Evolutionary conservation across 92 coral and sea anemone genomes (phyloP).

Genomic region (Umimayanthus chanpuru): DNA sequence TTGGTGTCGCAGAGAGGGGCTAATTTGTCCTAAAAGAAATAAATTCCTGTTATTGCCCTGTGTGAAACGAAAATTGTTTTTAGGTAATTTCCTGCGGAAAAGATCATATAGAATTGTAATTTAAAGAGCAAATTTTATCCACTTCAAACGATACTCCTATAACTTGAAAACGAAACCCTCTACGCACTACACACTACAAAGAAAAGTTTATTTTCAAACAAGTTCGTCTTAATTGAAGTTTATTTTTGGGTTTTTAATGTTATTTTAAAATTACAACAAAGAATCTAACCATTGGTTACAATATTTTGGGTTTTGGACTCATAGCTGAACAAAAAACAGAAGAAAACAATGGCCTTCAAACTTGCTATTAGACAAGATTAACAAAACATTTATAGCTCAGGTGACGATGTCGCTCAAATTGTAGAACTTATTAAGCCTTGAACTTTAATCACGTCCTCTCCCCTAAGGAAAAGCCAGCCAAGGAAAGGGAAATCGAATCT

Average conservation of each 20-base stretch:
- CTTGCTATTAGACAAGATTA: constrained; percentile 8
- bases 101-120: constrained; percentile 22
- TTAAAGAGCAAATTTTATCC: constrained; percentile 14
- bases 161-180: background rate
- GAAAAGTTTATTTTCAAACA: background rate
- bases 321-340: background rate
- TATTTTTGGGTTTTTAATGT: background rate
- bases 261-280: constrained; percentile 5
- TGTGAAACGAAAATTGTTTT: background rate
- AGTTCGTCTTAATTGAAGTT: background rate
- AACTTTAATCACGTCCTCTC: constrained; percentile 1
- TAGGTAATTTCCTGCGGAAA: constrained; percentile 28
- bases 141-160: constrained; percentile 26
- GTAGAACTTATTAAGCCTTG: background rate
- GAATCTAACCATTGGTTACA: background rate
- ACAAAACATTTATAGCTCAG: constrained; percentile 3
- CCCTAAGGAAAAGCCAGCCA: background rate
- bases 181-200: background rate
- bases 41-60: constrained; percentile 4
- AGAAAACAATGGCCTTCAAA: background rate
- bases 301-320: background rate
- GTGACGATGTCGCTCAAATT: constrained; percentile 2
- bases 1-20: background rate
- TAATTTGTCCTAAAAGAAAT: constrained; percentile 1
- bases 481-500: background rate